These are phyloP conservation scores for Drosophila ogumai DNA, from an alignment of 1,140 invertebrate genomes.

Conservation along the genomic window DNA sequence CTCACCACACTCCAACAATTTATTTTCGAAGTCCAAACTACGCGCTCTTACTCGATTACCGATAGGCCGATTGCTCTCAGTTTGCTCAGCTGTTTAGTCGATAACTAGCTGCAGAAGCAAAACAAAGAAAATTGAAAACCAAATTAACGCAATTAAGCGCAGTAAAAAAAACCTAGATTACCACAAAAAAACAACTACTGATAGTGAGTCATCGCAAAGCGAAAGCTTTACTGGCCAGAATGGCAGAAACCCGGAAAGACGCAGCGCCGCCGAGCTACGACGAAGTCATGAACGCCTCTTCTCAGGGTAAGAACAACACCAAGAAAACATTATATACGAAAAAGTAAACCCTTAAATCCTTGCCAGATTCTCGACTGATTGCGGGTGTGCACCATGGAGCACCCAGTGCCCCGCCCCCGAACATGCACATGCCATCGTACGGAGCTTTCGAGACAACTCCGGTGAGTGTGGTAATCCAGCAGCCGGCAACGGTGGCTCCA, in stretches of 20 bases:
- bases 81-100: slow-evolving; percentile 11
- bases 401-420: slow-evolving; percentile 46
- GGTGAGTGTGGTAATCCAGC: slow-evolving; percentile 72
- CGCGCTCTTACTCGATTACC: neutral
- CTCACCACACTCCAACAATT: too few relatives aligned
- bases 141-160: slow-evolving; percentile 32
- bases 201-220: slow-evolving; percentile 40
- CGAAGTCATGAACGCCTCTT: slow-evolving; percentile 62
- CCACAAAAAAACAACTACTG: slow-evolving; percentile 5
- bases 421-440: slow-evolving; percentile 65
- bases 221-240: slow-evolving; percentile 24
- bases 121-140: slow-evolving; percentile 26
- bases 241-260: slow-evolving; percentile 50
- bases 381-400: slow-evolving; percentile 57
- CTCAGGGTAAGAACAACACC: slow-evolving; percentile 13
- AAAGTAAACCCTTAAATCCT: neutral
- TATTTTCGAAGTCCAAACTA: neutral
- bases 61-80: slow-evolving; percentile 9
- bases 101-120: slow-evolving; percentile 12
- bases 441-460: slow-evolving; percentile 78
- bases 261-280: slow-evolving; percentile 66
- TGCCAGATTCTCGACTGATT: slow-evolving; percentile 49
- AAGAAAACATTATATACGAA: neutral
- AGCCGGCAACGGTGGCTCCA: slow-evolving; percentile 39
- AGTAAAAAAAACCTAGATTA: slow-evolving; percentile 23